Evolutionary conservation across 1,140 invertebrate species (phyloP), one percentile per base, ranked within the genome.

Genomic region (Neodiprion virginianus): DNA sequence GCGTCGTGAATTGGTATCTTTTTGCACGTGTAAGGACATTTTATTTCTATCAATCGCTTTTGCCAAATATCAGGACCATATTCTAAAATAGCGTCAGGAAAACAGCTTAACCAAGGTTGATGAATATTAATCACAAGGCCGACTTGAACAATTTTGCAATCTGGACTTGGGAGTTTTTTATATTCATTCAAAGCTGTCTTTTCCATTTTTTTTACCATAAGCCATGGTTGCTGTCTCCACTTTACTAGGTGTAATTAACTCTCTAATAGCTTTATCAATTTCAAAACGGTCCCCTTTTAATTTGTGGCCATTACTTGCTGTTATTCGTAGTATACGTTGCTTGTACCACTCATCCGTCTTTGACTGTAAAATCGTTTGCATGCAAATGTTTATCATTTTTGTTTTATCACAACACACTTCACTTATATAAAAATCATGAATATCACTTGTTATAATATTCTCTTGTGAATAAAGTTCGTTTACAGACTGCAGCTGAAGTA

Each of bases 231-330:
- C 9, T n/a, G 72, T 73, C 17, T n/a, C 21, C 53, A 53, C 5
- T 69, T 69, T 69, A 8, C 23, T 23, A 17, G 21, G 53, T 14
- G 53, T 14, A 1, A 73, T 11, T 47, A 76, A 67, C 0, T 28
- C 48, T 17, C 17, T 76, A 21, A 48, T 75, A 10, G 72, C 71
- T 72, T 75, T 75, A 1, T 75, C 47, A 12, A 75, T 47, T 14
- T 75, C 66, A 69, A 75, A 69, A 48, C 71, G 74, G 7, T 67
- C 67, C 48, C 74, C 70, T 40, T 75, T 75, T 48, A 75, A 21
- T 67, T 69, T 72, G 10, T 75, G 47, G 1, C 74, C 66, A 75
- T 68, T 75, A 61, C 74, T 75, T 49, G 74, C 74, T 50, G 74
- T 72, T 11, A 75, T 75, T 48, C 74, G 74, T 7, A 75, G n/a